phyloP scores from a whole-genome alignment of 2,797 vertebrate species.

The Hypotaenidia okinawae region DNA sequence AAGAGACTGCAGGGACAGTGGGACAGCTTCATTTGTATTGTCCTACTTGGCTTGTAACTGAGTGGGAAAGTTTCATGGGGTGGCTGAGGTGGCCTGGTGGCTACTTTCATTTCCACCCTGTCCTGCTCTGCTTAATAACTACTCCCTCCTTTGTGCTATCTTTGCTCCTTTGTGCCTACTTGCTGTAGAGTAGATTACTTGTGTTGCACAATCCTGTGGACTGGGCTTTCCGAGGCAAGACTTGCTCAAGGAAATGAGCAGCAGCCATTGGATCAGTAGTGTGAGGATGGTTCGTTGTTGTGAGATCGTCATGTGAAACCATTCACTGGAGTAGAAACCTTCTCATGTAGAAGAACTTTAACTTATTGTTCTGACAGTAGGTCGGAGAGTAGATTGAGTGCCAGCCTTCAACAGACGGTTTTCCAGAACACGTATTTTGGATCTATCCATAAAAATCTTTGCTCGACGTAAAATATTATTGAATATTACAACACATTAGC shows the following conservation, averaged over 20 bases:
- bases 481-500: not conserved
- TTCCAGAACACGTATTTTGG: not conserved
- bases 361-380: not conserved
- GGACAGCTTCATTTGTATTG: not conserved
- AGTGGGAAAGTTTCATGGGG: not conserved
- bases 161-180: not conserved
- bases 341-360: not conserved
- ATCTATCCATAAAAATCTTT: not conserved
- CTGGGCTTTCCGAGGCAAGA: not conserved
- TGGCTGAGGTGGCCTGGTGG: not conserved
- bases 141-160: not conserved
- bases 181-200: not conserved
- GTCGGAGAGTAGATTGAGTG: not conserved
- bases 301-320: fast-evolving
- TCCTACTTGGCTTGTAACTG: not conserved
- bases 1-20: not conserved
- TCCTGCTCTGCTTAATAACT: not conserved
- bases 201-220: not conserved
- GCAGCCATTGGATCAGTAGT: fast-evolving
- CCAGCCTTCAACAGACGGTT: not conserved
- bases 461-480: not conserved
- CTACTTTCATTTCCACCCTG: not conserved
- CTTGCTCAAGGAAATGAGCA: not conserved
- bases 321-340: not conserved
- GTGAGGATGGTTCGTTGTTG: not conserved